phyloP scores from a whole-genome alignment of 2,797 vertebrate genomes.

The Furcifer pardalis region DNA sequence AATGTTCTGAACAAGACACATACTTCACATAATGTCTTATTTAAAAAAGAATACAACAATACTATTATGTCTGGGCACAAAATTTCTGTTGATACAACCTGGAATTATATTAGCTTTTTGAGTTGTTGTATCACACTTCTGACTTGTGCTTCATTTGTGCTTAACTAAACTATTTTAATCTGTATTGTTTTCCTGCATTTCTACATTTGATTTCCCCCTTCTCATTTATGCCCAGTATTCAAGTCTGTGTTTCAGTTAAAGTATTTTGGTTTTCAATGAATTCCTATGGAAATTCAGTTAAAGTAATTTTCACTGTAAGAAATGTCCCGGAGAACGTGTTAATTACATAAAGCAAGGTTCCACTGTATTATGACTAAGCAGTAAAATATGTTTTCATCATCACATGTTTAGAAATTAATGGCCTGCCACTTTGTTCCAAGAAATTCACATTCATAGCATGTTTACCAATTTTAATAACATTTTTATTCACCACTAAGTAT shows the following conservation, averaged over 20 bases:
- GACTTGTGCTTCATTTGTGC: neutral
- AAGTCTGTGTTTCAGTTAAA: neutral
- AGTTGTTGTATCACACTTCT: neutral
- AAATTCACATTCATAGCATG: neutral
- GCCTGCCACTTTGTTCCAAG: neutral
- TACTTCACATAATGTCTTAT: neutral
- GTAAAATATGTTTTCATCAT: conserved; percentile 7
- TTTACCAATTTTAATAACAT: neutral
- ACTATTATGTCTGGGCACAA: neutral
- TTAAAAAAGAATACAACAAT: neutral
- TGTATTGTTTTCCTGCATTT: neutral
- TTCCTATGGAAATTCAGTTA: too few species aligned
- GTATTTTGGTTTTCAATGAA: too few species aligned
- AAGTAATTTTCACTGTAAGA: too few species aligned
- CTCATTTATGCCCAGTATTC: neutral
- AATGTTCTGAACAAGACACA: neutral
- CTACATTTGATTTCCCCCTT: neutral
- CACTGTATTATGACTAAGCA: fast-evolving
- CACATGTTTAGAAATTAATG: neutral
- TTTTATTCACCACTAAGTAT: too few species aligned
- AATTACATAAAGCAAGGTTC: too few species aligned
- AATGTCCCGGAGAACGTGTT: too few species aligned
- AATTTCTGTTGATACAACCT: neutral
- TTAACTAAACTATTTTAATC: neutral
- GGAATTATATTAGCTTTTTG: neutral